Conservation (phyloP, 1,140 invertebrate species). For the Bombus picipes region DNA sequence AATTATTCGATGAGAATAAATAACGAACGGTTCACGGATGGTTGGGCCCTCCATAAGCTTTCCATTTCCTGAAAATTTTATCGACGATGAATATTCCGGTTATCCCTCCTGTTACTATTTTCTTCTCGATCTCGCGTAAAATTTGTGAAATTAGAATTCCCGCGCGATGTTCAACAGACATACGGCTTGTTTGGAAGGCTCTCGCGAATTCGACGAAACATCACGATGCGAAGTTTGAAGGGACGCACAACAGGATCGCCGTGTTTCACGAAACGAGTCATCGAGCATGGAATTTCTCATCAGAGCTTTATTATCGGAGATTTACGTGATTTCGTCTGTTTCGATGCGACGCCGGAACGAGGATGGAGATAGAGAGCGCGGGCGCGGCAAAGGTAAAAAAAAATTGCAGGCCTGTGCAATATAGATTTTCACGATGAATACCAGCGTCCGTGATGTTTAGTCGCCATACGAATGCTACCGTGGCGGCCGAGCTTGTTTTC, state of each 20-base stretch:
- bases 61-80: neutral
- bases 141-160: neutral
- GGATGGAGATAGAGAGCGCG: neutral
- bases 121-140: neutral
- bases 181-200: neutral
- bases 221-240: neutral
- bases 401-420: slow-evolving; percentile 50
- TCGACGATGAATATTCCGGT: neutral
- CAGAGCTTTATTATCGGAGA: slow-evolving; percentile 40
- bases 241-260: neutral
- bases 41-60: neutral
- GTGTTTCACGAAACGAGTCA: neutral
- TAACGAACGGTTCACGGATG: slow-evolving; percentile 13
- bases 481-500: slow-evolving; percentile 43
- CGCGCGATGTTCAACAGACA: too few species aligned
- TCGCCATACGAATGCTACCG: slow-evolving; percentile 26
- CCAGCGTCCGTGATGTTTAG: slow-evolving; percentile 37
- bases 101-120: neutral
- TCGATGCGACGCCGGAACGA: slow-evolving; percentile 4
- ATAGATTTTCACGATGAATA: slow-evolving; percentile 56
- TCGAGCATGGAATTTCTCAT: slow-evolving; percentile 18
- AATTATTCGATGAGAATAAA: slow-evolving; percentile 31
- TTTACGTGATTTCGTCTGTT: slow-evolving; percentile 33
- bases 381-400: slow-evolving; percentile 37
- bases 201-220: neutral